Conservation (phyloP, 2,113 vertebrate genomes). For the Tricholaema leucomelas region DNA sequence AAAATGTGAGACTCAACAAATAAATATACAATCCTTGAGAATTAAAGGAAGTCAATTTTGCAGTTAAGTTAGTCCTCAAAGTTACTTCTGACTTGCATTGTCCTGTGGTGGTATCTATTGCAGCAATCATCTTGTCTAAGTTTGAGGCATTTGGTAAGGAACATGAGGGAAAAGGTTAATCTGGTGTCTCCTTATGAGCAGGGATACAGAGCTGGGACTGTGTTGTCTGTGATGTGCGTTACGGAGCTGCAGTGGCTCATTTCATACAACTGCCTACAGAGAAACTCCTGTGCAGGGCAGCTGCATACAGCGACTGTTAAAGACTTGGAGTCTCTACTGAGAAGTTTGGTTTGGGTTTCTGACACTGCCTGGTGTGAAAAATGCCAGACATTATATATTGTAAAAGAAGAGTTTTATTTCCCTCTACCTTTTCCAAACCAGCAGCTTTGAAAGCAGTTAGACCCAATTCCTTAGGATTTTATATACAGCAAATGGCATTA, state of each 20-base stretch:
- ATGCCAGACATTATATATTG: neutral
- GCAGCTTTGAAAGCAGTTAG: neutral
- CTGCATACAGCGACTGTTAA: neutral
- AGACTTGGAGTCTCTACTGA: neutral
- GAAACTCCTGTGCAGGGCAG: neutral
- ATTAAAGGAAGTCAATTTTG: neutral
- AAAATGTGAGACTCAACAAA: neutral
- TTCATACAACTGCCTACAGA: neutral
- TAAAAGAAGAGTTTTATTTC: neutral
- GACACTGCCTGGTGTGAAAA: neutral
- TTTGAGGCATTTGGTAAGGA: neutral
- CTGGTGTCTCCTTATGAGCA: neutral
- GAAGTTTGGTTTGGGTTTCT: neutral
- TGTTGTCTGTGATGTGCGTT: rapidly evolving
- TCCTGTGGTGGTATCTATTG: neutral
- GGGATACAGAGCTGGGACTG: neutral
- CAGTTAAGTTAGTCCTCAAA: neutral
- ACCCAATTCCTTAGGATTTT: neutral
- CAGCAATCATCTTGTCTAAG: neutral
- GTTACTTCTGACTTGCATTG: neutral
- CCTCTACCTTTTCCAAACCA: neutral
- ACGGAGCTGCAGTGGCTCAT: neutral
- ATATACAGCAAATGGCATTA: neutral
- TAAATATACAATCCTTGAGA: neutral
- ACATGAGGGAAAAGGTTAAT: neutral